Conservation (phyloP, 2,113 vertebrate species). For the Apteryx owenii region DNA sequence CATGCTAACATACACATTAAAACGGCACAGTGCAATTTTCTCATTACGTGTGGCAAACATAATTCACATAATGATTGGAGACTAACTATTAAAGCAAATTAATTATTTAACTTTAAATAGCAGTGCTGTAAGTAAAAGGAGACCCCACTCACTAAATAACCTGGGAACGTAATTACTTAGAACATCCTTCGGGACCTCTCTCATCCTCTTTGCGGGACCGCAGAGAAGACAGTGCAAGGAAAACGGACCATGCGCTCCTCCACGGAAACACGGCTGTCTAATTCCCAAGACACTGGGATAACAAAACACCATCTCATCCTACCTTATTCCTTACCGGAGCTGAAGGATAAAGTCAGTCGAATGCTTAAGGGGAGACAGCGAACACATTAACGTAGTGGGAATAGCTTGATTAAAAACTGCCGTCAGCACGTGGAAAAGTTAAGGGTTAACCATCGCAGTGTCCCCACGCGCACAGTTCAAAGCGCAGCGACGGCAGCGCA, state of each 20-base stretch:
- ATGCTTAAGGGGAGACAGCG: not conserved
- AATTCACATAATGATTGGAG: constrained; percentile 3
- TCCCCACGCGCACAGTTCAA: not conserved
- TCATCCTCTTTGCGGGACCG: not conserved
- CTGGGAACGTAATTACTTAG: not conserved
- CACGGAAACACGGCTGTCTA: not conserved
- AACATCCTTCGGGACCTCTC: not conserved
- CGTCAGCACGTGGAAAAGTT: accelerated
- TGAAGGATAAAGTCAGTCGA: not conserved
- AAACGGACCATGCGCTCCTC: constrained; percentile 6
- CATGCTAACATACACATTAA: not conserved
- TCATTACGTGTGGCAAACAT: not conserved
- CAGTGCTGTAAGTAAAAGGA: not conserved
- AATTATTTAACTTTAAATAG: constrained; percentile 21
- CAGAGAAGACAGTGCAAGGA: not conserved
- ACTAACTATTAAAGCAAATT: not conserved
- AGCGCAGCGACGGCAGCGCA: no score
- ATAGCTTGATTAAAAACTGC: not conserved
- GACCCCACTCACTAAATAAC: not conserved
- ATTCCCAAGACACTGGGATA: not conserved
- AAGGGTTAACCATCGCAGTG: not conserved
- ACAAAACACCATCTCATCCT: not conserved
- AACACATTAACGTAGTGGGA: not conserved
- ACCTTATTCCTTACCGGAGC: not conserved
- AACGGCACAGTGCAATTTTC: constrained; percentile 10